Base-by-base conservation (phyloP, 2,888 invertebrate genomes). In the Agriopis leucophaearia region DNA sequence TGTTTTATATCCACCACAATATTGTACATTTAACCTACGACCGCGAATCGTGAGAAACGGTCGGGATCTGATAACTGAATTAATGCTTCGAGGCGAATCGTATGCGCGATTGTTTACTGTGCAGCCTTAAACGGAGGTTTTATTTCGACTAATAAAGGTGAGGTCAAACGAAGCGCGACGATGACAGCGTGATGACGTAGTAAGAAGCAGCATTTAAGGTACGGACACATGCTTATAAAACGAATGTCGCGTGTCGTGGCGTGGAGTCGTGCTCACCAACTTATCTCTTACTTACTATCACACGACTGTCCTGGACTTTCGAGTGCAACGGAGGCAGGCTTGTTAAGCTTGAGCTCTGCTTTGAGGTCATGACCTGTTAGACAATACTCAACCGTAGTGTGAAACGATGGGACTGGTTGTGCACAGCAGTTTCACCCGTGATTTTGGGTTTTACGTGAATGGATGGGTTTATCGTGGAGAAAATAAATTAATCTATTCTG, bases 21-120 rank as follows among this genome's bases (percentile, higher is more conserved):
- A 67, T 62, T 63, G 59, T 68, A 52, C 48, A 16, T 52, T 44
- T 60, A 42, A 58, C 64, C 65, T 57, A 36, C 45, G 58, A 27
- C 50, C 54, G 69, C 74, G 61, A 70, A 60, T 69, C 79, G 80
- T 80, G 81, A 78, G 82, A 78, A 81, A 73, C 75, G 64, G 69
- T 70, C 45, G 48, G 57, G 70, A 81, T 78, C 80, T 59, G 80
- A 81, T 78, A 78, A 59, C 63, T 51, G 72, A 68, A 72, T 77
- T 73, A 75, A 55, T 69, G 75, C 78, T 78, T 68, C 64, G 69
- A 75, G 81, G 77, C 56, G 58, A 60, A 61, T 66, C 44, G 73
- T 45, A 57, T 45, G 73, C 78, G 12, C 51, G 76, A 82, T 80
- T 72, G 74, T 75, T 70, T 10, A 38, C 38, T 54, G 18, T 55